A percentile compares a stretch with the other conserved stretches of the same genome.
These are phyloP conservation scores for Daktulosphaira vitifoliae DNA, from an alignment of 1,140 invertebrate genomes.

Conservation along the genomic window DNA sequence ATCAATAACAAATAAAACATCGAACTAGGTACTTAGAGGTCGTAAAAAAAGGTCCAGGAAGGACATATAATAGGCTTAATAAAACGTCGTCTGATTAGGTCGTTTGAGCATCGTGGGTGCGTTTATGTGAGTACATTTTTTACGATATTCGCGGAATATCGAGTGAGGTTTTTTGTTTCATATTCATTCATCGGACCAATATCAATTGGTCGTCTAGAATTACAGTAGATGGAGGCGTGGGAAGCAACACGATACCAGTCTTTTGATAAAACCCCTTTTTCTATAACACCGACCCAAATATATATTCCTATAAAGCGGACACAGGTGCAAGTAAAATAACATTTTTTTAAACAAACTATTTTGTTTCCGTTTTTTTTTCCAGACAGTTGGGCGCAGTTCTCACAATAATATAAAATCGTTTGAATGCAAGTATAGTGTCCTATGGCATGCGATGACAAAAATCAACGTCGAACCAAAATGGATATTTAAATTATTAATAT, in stretches of 20 bases:
- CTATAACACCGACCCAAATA: constrained; percentile 1
- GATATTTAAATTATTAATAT: no score
- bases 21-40: background rate
- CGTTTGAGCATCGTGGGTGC: background rate
- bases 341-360: constrained; percentile 29
- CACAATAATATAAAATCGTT: constrained; percentile 30
- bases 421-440: background rate
- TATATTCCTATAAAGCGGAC: constrained; percentile 16
- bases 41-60: background rate
- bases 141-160: constrained; percentile 22
- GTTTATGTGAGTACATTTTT: background rate
- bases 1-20: no score
- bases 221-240: constrained; percentile 24
- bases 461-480: no score
- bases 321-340: constrained; percentile 33
- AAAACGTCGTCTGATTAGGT: constrained; percentile 33
- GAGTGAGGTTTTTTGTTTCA: background rate
- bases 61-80: constrained; percentile 31
- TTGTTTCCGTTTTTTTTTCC: constrained; percentile 32
- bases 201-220: constrained; percentile 33
- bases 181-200: constrained; percentile 8
- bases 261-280: constrained; percentile 17
- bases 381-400: constrained; percentile 32
- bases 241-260: constrained; percentile 31
- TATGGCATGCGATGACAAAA: no score